These are phyloP conservation scores for Syrista parreyssii DNA, from an alignment of 2,888 invertebrate genomes.

Conservation along the genomic window DNA sequence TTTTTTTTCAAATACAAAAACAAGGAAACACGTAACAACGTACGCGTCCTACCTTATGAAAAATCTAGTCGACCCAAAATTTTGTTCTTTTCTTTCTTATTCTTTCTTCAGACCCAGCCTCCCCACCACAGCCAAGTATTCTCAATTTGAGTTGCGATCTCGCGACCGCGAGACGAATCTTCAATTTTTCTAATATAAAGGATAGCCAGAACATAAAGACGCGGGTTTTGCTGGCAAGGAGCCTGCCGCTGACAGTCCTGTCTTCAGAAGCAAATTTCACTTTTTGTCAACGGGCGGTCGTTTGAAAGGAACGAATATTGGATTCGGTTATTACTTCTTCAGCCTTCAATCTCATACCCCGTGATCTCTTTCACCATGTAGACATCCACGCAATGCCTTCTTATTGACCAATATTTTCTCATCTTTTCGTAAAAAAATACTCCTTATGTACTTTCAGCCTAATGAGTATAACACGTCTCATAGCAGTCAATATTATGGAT, in stretches of 20 bases:
- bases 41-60: neutral
- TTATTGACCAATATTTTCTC: neutral
- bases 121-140: neutral
- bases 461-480: neutral
- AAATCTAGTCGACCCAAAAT: neutral
- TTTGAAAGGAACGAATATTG: conserved; percentile 62
- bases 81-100: neutral
- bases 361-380: conserved; percentile 4
- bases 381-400: conserved; percentile 1
- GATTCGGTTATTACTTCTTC: conserved; percentile 63
- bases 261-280: conserved; percentile 57
- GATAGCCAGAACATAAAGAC: conserved; percentile 4
- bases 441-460: neutral
- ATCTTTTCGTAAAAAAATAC: neutral
- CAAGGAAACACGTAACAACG: too few relatives aligned
- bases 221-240: conserved; percentile 21
- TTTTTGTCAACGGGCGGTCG: conserved; percentile 56
- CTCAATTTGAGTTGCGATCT: neutral
- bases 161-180: conserved; percentile 4
- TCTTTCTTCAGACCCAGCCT: neutral
- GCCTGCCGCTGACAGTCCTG: conserved; percentile 59
- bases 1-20: too few relatives aligned
- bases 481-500: neutral
- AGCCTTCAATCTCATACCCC: conserved; percentile 40
- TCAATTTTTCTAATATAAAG: conserved; percentile 12